Evolutionary conservation across 2,113 vertebrate species (phyloP), one percentile per base, ranked within the genome.

Genomic region (Gobiocypris rarus): DNA sequence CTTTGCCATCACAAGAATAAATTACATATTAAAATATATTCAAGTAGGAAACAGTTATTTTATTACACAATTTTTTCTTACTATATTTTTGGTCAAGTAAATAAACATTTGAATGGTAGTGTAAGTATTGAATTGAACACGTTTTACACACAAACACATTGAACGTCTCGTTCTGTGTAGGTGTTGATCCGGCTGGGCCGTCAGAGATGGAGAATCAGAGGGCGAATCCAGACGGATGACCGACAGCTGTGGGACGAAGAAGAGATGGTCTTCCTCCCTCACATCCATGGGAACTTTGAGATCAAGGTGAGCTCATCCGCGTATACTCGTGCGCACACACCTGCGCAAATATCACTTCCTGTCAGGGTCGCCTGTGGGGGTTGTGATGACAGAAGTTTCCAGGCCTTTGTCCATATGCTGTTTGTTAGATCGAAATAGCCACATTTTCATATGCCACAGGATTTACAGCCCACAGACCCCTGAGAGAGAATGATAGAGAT

Each of bases 171-270:
- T 48, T 5, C 0, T 81, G 58, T 48, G 3, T 91, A 99, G 97
- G 97, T 99, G 85, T 92, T 96, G 59, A 91, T 99, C 86, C 89
- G 95, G 4, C 85, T 98, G 89, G 97, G 97, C 2, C 95, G 96
- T 28, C 97, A 98, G 80, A 95, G 97, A 31, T 99, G 98, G 97
- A 96, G 91, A 92, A 93, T 98, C 88, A 95, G 93, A 89, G 97
- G 98, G 78, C 95, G 92, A 87, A 99, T 99, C 2, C 94, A 98
- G 88, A 93, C 95, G 0, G 97, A 98, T 10, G 96, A 98, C 92
- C 95, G 95, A 70, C 98, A 99, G 86, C 94, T 92, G 0, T 99
- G 97, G 97, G 97, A 99, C 1, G 95, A 96, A 61, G 97, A 97
- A 80, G 96, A 97, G 81, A 97, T 95, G 91, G 85, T 96, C 84